phyloP scores from a whole-genome alignment of 2,797 vertebrate genomes.

The Acropternis orthonyx region DNA sequence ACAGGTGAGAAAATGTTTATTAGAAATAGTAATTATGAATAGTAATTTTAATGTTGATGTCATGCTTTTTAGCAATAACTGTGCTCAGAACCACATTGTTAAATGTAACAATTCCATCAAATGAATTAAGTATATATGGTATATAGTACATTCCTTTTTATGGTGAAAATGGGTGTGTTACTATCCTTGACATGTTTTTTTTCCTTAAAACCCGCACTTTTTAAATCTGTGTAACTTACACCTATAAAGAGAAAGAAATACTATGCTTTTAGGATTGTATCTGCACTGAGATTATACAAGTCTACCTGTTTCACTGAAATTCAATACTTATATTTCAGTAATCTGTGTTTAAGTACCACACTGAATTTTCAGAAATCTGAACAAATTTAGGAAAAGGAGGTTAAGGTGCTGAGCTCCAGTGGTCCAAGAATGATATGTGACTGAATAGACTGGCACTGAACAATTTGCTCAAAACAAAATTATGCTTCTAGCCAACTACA shows the following conservation, averaged over 20 bases:
- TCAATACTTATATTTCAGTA: neutral
- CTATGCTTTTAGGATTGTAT: neutral
- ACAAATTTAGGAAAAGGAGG: neutral
- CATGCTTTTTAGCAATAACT: neutral
- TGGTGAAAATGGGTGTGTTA: neutral
- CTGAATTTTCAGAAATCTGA: neutral
- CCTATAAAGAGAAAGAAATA: neutral
- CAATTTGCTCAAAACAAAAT: neutral
- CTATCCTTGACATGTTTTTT: neutral
- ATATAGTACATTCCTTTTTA: neutral
- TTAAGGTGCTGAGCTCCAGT: neutral
- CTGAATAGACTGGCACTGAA: neutral
- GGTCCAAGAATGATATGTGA: neutral
- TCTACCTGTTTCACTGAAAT: neutral
- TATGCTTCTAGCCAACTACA: neutral
- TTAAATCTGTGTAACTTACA: neutral
- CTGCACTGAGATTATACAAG: neutral
- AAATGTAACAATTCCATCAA: neutral
- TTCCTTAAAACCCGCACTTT: neutral
- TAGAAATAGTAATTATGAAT: neutral
- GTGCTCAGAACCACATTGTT: neutral
- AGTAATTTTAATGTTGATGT: neutral
- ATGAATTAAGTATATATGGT: neutral
- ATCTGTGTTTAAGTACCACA: neutral
- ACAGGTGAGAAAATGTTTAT: conserved; percentile 62